Conservation (phyloP, 2,797 vertebrate species). For the Buphagus erythrorhynchus region DNA sequence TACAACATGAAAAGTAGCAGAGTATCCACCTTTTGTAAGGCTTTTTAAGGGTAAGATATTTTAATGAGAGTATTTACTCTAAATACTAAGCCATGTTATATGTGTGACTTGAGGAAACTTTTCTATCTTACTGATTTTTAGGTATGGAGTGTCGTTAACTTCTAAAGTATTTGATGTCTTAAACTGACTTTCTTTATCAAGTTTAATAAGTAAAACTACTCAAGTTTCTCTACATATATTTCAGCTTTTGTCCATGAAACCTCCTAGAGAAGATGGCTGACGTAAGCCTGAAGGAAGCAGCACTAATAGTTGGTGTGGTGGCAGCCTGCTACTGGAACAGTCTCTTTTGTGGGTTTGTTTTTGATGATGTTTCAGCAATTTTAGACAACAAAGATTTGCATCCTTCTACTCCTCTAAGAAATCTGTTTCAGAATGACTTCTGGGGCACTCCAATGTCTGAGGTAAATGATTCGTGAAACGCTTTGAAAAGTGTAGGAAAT, state of each 20-base stretch:
- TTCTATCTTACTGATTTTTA: neutral
- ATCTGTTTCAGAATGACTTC: constrained; percentile 97
- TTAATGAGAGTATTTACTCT: neutral
- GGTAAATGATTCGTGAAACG: constrained; percentile 69
- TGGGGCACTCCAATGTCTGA: constrained; percentile 99
- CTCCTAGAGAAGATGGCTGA: constrained; percentile 87
- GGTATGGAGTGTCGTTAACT: neutral
- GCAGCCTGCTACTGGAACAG: constrained; percentile 97
- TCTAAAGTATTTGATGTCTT: neutral
- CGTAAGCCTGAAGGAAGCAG: constrained; percentile 89
- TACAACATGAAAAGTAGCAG: neutral
- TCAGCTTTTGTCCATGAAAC: constrained; percentile 79
- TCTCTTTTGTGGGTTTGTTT: constrained; percentile 94
- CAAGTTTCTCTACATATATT: neutral
- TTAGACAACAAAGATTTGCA: constrained; percentile 98
- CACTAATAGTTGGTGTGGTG: constrained; percentile 89
- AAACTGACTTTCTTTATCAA: neutral
- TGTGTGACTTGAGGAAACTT: neutral
- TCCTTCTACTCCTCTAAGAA: constrained; percentile 89
- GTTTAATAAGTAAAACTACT: neutral
- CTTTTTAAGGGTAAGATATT: neutral
- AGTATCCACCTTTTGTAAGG: neutral
- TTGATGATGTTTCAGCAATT: constrained; percentile 98
- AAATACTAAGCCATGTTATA: neutral
- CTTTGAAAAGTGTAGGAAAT: neutral